Percentiles rank a stretch among this genome's conserved stretches.
phyloP scores from a whole-genome alignment of 2,888 invertebrate genomes.

The Lypha dubia region DNA sequence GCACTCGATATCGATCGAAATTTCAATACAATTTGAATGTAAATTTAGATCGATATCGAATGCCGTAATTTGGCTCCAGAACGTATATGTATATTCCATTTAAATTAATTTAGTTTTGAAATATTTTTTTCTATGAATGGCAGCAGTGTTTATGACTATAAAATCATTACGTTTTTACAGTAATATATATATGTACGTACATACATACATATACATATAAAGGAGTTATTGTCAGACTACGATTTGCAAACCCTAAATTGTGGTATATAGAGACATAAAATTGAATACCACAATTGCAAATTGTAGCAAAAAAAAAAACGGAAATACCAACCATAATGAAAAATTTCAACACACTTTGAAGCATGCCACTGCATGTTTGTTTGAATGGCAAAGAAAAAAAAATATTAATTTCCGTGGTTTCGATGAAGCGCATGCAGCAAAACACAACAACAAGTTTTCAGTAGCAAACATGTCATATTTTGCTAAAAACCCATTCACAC shows the following conservation, averaged over 20 bases:
- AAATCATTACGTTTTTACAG: too few relatives aligned
- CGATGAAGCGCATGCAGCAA: neutral
- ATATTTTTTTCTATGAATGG: too few relatives aligned
- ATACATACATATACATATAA: too few relatives aligned
- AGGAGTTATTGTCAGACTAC: neutral
- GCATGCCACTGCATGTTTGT: conserved; percentile 13
- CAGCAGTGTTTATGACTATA: too few relatives aligned
- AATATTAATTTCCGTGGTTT: conserved; percentile 54
- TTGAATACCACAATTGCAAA: conserved; percentile 28
- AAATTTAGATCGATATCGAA: too few relatives aligned
- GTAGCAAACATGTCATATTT: conserved; percentile 60
- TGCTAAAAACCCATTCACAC: conserved; percentile 1
- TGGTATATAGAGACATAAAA: neutral
- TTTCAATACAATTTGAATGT: too few relatives aligned
- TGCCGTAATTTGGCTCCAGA: too few relatives aligned
- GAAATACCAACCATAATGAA: conserved; percentile 26
- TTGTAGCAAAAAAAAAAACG: neutral
- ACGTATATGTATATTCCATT: too few relatives aligned
- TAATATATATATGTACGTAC: too few relatives aligned
- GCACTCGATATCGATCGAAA: too few relatives aligned
- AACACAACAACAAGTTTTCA: conserved; percentile 1
- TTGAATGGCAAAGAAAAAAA: neutral
- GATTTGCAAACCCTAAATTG: neutral
- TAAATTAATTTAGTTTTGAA: too few relatives aligned
- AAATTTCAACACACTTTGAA: conserved; percentile 3